Conservation (phyloP, 2,888 invertebrate species). For the Cecidostiba fungosa region DNA sequence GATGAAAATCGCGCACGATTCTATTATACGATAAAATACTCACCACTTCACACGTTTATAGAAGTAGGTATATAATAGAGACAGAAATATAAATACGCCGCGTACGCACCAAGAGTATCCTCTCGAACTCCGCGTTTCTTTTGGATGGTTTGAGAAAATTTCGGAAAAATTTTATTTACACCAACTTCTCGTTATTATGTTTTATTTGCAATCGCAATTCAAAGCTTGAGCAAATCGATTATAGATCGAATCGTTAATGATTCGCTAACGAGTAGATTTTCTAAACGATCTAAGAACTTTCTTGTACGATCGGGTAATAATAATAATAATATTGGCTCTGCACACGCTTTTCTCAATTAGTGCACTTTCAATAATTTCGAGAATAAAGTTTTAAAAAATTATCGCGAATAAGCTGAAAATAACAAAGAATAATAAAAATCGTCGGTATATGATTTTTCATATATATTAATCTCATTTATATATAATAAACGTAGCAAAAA, state of each 20-base stretch:
- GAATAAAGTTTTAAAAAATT: background rate
- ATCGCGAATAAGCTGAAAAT: background rate
- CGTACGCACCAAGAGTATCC: background rate
- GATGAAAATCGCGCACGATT: background rate
- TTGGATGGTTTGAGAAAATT: background rate
- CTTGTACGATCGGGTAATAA: background rate
- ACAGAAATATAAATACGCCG: background rate
- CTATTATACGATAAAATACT: background rate
- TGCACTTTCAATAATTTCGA: background rate
- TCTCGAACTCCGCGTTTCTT: background rate
- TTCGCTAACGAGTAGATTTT: background rate
- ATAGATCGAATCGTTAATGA: background rate
- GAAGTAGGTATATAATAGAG: background rate
- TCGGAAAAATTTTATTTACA: no score
- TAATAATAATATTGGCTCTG: no score
- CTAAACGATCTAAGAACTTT: background rate
- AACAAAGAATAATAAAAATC: background rate
- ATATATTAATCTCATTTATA: no score
- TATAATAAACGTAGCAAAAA: background rate
- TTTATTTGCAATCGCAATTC: background rate
- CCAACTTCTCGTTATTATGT: no score
- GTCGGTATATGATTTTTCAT: slow-evolving; percentile 32
- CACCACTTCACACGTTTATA: slow-evolving; percentile 7
- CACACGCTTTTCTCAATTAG: background rate
- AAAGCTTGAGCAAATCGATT: background rate